A percentile compares a stretch with the other conserved stretches of the same genome.
Conservation (phyloP, 2,113 vertebrate genomes). For the Rhinoptilus africanus region DNA sequence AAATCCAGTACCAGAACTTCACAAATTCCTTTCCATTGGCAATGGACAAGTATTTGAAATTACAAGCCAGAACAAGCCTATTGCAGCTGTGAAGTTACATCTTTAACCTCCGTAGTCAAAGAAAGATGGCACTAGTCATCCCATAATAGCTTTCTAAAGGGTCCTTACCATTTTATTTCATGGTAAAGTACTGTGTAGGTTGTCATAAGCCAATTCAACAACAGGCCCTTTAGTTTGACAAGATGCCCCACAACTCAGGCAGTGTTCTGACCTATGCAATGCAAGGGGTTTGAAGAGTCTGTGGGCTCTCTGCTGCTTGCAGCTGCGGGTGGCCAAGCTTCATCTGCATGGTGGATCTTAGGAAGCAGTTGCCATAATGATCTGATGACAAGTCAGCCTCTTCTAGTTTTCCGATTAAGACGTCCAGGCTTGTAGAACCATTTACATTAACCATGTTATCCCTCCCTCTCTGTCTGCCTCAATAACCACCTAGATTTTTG, state of each 20-base stretch:
- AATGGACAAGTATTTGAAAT: neutral
- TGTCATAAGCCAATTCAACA: neutral
- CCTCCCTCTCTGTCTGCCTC: neutral
- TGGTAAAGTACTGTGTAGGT: neutral
- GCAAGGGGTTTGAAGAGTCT: neutral
- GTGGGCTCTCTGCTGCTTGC: neutral
- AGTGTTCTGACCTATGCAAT: neutral
- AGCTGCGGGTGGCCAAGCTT: neutral
- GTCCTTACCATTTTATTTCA: neutral
- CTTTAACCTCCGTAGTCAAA: neutral
- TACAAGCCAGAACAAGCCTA: neutral
- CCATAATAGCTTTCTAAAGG: neutral
- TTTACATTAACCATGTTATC: neutral
- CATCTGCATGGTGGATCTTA: neutral
- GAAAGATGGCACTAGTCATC: neutral
- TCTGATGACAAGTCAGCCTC: neutral
- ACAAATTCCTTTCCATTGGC: neutral
- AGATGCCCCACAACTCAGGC: neutral
- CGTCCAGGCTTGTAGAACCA: neutral
- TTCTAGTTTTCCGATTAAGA: neutral
- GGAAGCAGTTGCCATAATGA: neutral
- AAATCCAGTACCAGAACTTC: neutral
- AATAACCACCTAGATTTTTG: neutral
- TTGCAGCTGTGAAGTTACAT: neutral
- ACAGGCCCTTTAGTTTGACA: neutral